Conservation (phyloP, 2,888 invertebrate genomes). For the Phortica magna region DNA sequence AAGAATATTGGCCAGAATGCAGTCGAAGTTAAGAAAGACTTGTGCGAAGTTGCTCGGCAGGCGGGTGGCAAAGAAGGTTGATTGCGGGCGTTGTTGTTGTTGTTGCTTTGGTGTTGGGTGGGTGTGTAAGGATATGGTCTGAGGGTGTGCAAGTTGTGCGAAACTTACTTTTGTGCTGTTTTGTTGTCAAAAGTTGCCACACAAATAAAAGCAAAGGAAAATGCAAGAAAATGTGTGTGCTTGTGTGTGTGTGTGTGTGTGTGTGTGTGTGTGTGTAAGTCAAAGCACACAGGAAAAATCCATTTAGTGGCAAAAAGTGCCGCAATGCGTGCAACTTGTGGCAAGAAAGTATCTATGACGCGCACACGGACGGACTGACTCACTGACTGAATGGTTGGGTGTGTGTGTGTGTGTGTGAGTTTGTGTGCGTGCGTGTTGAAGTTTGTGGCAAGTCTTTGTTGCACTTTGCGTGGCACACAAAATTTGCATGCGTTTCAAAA, state of each 20-base stretch:
- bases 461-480: conserved; percentile 17
- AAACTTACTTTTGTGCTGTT: neutral
- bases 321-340: conserved; percentile 29
- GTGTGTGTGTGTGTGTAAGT: too few relatives aligned
- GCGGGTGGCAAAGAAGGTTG: neutral
- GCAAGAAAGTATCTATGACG: conserved; percentile 5
- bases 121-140: conserved; percentile 2
- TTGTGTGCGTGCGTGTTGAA: too few relatives aligned
- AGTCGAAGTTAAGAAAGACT: conserved; percentile 12
- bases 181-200: neutral
- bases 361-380: neutral
- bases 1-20: conserved; percentile 1
- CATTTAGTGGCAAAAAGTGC: conserved; percentile 27
- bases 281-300: conserved; percentile 22
- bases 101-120: neutral
- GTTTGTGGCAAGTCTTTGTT: neutral
- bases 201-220: neutral
- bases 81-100: neutral
- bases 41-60: neutral
- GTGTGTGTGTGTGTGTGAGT: neutral
- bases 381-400: neutral
- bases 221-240: neutral
- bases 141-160: conserved; percentile 19
- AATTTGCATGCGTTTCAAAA: conserved; percentile 5
- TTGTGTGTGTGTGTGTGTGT: too few relatives aligned